phyloP scores from a whole-genome alignment of 2,888 invertebrate species.

The Eueremaeus valkanovi region DNA sequence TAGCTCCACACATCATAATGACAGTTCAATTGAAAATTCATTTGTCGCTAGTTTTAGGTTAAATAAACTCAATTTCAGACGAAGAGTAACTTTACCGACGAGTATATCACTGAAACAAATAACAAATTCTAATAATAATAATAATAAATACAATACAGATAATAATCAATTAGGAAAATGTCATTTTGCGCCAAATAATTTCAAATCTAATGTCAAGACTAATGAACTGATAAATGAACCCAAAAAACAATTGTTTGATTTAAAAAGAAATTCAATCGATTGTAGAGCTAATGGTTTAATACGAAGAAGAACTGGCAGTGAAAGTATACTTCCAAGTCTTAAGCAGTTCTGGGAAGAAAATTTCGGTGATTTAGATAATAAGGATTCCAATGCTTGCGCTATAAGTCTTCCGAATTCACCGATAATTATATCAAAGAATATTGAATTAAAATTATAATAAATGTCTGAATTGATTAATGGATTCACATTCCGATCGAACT shows the following conservation, averaged over 20 bases:
- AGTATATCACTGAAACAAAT: not conserved
- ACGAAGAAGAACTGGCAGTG: not conserved
- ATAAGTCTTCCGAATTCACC: conserved; percentile 13
- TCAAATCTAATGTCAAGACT: not conserved
- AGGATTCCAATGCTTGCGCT: not conserved
- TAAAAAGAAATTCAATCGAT: not conserved
- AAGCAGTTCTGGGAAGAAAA: conserved; percentile 20
- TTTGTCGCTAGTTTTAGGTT: not conserved
- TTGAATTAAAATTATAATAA: too few relatives aligned
- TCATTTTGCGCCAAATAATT: not conserved
- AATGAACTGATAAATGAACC: not conserved
- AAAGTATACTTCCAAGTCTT: conserved; percentile 1
- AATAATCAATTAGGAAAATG: too few relatives aligned
- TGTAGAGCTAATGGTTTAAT: not conserved
- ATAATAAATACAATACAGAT: not conserved
- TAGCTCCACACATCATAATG: conserved; percentile 4
- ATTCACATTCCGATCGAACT: too few relatives aligned
- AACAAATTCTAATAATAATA: not conserved
- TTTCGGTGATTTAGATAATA: not conserved
- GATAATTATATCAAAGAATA: not conserved
- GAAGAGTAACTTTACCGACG: not conserved
- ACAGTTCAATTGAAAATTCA: not conserved
- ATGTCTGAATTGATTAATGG: too few relatives aligned
- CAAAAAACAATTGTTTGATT: not conserved
- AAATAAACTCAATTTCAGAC: not conserved